Base-by-base conservation (phyloP, 1,140 invertebrate genomes). In the Rhopalosiphum padi region DNA sequence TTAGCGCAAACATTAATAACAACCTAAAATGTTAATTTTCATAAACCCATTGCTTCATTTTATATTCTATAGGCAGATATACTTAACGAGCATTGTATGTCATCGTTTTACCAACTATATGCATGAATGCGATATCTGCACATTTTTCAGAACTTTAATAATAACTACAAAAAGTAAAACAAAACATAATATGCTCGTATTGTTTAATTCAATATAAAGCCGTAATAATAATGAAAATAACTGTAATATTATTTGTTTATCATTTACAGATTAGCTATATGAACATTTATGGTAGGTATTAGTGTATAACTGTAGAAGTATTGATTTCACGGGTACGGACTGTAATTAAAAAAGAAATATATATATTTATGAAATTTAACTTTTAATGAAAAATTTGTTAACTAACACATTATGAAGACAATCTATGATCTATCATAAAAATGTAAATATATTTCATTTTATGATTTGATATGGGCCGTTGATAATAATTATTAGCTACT, bases 1-100 rank as follows among this genome's bases (percentile, higher is more conserved):
- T 53, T 53, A 53, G 87, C 87, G 48, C 35, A 89, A 46, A 53
- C 87, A 37, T 53, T 89, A 89, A 46, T 87, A 46, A 46, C 43
- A 30, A n/a, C 85, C 22, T 21, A 41, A 30, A 30, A n/a, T 43
- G 43, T 30, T 46, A 30, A 87, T 87, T 87, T 43, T 4, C 85
- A 30, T 87, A 30, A 43, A 8, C 85, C 25, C 85, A 30, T n/a
- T 48, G 46, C 9, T 51, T 48, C 18, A 21, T 37, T 23, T 83
- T 37, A 7, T 83, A 37, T 82, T 82, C 5, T 83, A 37, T 37
- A 37, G 7, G 35, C 22, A 37, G 7, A 37, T 83, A 83, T 21
- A 41, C 41, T 82, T 82, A 35, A 35, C 35, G 22, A 37, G 23
- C 37, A 83, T 37, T 23, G 22, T 37, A 83, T 37, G 5, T 9